phyloP scores from a whole-genome alignment of 2,888 invertebrate genomes.

The Rhagophthalmus giganteus region DNA sequence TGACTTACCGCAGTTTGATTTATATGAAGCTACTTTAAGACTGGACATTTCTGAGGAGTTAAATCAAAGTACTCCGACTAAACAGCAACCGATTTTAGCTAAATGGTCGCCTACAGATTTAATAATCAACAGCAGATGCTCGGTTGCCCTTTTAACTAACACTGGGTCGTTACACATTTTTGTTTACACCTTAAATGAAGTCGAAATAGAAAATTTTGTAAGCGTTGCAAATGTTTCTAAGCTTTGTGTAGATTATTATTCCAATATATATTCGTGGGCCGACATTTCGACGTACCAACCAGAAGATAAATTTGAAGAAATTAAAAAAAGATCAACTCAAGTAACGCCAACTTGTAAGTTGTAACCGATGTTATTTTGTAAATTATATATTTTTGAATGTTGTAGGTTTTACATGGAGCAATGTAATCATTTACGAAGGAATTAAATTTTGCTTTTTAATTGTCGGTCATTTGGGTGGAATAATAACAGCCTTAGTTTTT shows the following conservation, averaged over 20 bases:
- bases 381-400: no score
- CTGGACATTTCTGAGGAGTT: conserved; percentile 42
- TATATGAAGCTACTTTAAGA: conserved; percentile 43
- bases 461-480: conserved; percentile 47
- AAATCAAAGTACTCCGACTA: conserved; percentile 32
- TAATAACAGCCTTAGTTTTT: conserved; percentile 46
- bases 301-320: conserved; percentile 41
- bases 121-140: conserved; percentile 39
- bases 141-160: conserved; percentile 45
- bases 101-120: conserved; percentile 47
- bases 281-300: no score
- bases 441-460: conserved; percentile 41
- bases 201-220: conserved; percentile 39
- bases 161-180: conserved; percentile 46
- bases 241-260: conserved; percentile 38
- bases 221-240: conserved; percentile 43
- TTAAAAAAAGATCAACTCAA: conserved; percentile 35
- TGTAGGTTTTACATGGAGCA: conserved; percentile 50
- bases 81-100: conserved; percentile 37
- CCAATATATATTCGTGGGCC: conserved; percentile 26
- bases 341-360: neutral
- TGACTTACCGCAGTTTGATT: conserved; percentile 37
- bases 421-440: conserved; percentile 36
- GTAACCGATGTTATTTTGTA: no score
- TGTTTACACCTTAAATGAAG: conserved; percentile 39